A percentile compares a stretch with the other conserved stretches of the same genome.
Conservation (phyloP, 2,113 vertebrate species). For the Nesoenas mayeri region DNA sequence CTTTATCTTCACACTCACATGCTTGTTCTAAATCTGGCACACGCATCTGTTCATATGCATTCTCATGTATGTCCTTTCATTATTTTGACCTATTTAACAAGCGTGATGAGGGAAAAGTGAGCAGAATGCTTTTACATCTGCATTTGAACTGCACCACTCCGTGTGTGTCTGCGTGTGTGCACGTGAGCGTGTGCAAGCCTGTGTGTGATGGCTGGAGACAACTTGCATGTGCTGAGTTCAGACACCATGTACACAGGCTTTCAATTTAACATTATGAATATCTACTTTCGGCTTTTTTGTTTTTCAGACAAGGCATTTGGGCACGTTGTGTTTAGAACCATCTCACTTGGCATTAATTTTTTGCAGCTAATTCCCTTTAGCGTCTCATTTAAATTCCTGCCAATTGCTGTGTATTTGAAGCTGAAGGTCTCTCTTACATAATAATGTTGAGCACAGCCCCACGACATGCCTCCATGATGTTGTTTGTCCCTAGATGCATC, state of each 20-base stretch:
- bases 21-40: not conserved
- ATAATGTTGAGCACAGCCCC: not conserved
- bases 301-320: not conserved
- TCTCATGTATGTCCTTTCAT: not conserved
- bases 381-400: not conserved
- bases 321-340: not conserved
- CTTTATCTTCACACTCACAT: not conserved
- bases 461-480: not conserved
- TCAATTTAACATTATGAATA: not conserved
- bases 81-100: not conserved
- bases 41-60: not conserved
- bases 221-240: not conserved
- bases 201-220: not conserved
- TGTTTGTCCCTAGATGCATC: not conserved
- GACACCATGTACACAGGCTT: not conserved
- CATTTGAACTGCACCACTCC: not conserved
- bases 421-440: not conserved
- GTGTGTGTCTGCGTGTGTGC: no score
- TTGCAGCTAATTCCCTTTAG: not conserved
- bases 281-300: not conserved
- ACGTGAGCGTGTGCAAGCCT: no score
- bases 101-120: not conserved
- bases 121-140: not conserved
- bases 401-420: not conserved
- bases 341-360: not conserved